Base-by-base conservation (phyloP, 2,888 invertebrate species). In the Epinotia demarniana region DNA sequence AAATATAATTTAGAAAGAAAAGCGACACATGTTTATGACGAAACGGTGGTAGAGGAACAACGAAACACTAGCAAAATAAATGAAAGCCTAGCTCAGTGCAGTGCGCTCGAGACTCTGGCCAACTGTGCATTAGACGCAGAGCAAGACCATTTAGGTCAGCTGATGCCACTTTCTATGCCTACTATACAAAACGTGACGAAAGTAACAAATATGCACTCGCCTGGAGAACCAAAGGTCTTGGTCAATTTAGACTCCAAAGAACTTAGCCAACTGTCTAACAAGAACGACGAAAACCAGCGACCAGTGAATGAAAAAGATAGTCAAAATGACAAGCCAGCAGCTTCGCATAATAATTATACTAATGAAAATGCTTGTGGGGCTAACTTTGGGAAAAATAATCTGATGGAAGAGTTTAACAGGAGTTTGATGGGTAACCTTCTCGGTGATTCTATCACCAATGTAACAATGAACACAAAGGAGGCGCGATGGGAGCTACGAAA, bases 401-500 rank as follows among this genome's bases (percentile, higher is more conserved):
- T 94, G 53, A 90, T 93, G 87, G 93, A 93, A 62, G 93, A 94
- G 77, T 94, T 94, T 72, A 91, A 94, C 80, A 90, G 91, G 80
- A 94, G 94, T 82, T 83, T 94, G 63, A 90, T 94, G 91, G 89
- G 91, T 18, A 95, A 95, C 80, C 83, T 95, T 1, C 89, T 95
- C 16, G 94, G 95, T 11, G 95, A 95, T 83, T 95, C 95, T 73
- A 92, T 96, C 19, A 97, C 96, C 33, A 66, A 66, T 55, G 66
- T 66, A 3, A 66, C 66, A 6, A 95, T 96, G 0, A 95, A 96
- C 82, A 96, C 96, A 0, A 96, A 96, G 81, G 96, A 96, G 83
- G 96, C 96, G 0, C 90, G 96, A 85, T 95, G 95, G 87, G 95
- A 95, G 70, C 94, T 97, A 23, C 93, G 96, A 78, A 95, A 95